These are phyloP conservation scores for Myotis daubentonii DNA, from an alignment of 2,797 vertebrate species.

Conservation along the genomic window DNA sequence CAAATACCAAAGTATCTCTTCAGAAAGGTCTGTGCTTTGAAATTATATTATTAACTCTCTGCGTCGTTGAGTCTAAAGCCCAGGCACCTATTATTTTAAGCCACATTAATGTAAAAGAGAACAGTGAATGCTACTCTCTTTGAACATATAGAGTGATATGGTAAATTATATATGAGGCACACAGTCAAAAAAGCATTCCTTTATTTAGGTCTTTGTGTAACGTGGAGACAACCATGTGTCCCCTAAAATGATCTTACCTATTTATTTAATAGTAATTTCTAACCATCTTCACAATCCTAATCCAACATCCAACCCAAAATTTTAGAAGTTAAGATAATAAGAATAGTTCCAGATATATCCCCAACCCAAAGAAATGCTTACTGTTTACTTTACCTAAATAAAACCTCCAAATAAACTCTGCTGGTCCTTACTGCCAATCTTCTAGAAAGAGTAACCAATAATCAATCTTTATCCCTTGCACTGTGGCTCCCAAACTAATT, in stretches of 20 bases:
- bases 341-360: background rate
- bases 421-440: background rate
- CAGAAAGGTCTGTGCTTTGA: background rate
- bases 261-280: background rate
- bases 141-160: background rate
- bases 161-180: background rate
- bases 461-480: background rate
- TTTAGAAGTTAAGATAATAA: slow-evolving; percentile 13
- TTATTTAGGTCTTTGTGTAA: slow-evolving; percentile 22
- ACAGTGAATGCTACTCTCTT: background rate
- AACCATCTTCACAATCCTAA: background rate
- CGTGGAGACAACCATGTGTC: background rate
- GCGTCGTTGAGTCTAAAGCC: background rate
- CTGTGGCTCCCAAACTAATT: background rate
- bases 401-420: background rate
- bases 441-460: background rate
- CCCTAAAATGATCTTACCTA: background rate
- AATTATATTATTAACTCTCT: background rate
- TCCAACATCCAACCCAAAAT: background rate
- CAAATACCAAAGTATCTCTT: background rate
- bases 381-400: background rate
- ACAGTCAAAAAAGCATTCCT: background rate
- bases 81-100: background rate
- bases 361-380: slow-evolving; percentile 7
- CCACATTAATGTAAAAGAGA: background rate